Base-by-base conservation (phyloP, 2,888 invertebrate species). In the Pollenia amentaria region DNA sequence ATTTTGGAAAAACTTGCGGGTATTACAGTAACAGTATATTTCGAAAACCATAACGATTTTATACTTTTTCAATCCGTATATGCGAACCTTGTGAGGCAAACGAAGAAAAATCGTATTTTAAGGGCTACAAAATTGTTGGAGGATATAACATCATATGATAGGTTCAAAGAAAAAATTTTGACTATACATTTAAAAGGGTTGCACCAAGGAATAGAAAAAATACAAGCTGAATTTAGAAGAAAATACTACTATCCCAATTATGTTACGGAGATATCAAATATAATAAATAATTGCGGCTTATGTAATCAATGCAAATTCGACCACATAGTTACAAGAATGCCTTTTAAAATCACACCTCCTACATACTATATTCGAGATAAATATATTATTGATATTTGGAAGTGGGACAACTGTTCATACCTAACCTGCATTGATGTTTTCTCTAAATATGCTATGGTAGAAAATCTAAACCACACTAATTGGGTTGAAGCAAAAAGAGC, bases 31-130 rank as follows among this genome's bases (percentile, higher is more conserved):
- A 18, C 73, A 57, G 9, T 60, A 11, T 73, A 73, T 91, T 90
- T 70, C 53, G 90, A 53, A 89, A 89, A 53, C 57, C 89, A 29
- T 46, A 87, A 3, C 88, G 90, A 14, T 90, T 89, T 65, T 90
- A 89, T 67, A 72, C 89, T 16, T 81, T 83, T 86, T 88, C 87
- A 72, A 82, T 77, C 91, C 62, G 21, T 38, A 29, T 87, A 57
- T 85, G 75, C 55, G 62, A 85, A 53, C 48, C 48, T 53, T 55
- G 53, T 70, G 67, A 69, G 29, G 69, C 76, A 21, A 72, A 44
- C 14, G 7, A 14, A 14, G 51, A 65, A 57, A 64, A 64, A 64
- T 64, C 62, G 62, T 64, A 42, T 64, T 29, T 9, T 64, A 16
- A 40, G 65, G 80, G 48, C 87, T n/a, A n/a, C n/a, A n/a, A n/a